phyloP scores from a whole-genome alignment of 2,797 vertebrate species.

The Gambusia yucatana region DNA sequence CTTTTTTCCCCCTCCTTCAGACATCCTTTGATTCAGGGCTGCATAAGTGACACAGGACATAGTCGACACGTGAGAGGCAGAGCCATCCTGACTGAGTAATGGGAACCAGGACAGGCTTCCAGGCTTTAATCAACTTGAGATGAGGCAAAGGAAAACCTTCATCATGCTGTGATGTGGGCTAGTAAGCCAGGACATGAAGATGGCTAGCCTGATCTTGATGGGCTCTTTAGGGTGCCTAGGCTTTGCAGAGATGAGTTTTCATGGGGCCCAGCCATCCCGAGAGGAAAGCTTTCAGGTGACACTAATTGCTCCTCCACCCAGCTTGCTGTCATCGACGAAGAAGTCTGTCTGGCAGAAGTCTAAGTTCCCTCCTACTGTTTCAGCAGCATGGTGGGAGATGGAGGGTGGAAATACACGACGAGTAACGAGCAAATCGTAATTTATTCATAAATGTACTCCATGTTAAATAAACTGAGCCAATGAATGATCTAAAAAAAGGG shows the following conservation, averaged over 20 bases:
- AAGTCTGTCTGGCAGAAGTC: slow-evolving; percentile 61
- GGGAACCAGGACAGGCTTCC: slow-evolving; percentile 58
- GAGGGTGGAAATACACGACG: slow-evolving; percentile 44
- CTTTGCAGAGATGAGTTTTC: slow-evolving; percentile 79
- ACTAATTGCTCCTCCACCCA: slow-evolving; percentile 82
- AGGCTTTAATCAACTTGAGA: slow-evolving; percentile 79
- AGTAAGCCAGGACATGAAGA: slow-evolving; percentile 77
- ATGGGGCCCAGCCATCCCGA: slow-evolving; percentile 58
- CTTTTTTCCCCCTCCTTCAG: neutral
- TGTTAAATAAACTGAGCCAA: slow-evolving; percentile 58
- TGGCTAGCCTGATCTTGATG: slow-evolving; percentile 78
- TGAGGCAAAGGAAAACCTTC: slow-evolving; percentile 76
- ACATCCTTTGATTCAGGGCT: slow-evolving; percentile 13
- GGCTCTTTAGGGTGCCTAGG: slow-evolving; percentile 77
- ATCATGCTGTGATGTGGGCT: slow-evolving; percentile 66
- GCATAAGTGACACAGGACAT: slow-evolving; percentile 20
- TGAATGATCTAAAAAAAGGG: slow-evolving; percentile 33
- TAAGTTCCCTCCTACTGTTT: slow-evolving; percentile 53
- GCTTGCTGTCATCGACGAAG: slow-evolving; percentile 73
- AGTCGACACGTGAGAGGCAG: slow-evolving; percentile 40
- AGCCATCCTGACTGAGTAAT: slow-evolving; percentile 58
- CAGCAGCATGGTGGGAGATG: slow-evolving; percentile 58
- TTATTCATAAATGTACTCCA: slow-evolving; percentile 70
- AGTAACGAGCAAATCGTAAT: slow-evolving; percentile 74
- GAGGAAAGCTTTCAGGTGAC: slow-evolving; percentile 82